Conservation (phyloP, 2,113 vertebrate genomes). For the Malaclemys terrapin region DNA sequence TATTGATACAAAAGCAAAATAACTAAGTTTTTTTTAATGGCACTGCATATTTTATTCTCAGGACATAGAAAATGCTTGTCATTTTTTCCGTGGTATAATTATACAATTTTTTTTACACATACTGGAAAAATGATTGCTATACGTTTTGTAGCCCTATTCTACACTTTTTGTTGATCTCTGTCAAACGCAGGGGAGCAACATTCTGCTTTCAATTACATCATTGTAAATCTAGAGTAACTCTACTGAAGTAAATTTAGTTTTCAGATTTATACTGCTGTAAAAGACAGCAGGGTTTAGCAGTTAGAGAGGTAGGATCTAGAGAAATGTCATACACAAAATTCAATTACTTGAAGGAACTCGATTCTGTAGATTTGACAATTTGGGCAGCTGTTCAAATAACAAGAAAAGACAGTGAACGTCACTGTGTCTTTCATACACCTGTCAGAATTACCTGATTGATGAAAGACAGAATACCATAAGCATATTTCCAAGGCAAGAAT, state of each 20-base stretch:
- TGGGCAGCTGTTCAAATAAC: not conserved
- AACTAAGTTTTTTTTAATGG: not conserved
- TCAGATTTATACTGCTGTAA: not conserved
- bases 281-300: not conserved
- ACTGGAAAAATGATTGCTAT: not conserved
- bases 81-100: not conserved
- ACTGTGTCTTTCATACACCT: not conserved
- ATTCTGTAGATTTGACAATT: not conserved
- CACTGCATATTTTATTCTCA: not conserved
- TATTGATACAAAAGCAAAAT: too few relatives aligned
- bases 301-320: not conserved
- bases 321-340: not conserved
- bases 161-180: not conserved
- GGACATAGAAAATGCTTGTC: fast-evolving
- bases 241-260: not conserved
- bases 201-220: not conserved
- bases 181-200: not conserved
- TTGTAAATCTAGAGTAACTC: not conserved
- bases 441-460: not conserved
- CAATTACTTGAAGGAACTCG: not conserved
- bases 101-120: not conserved
- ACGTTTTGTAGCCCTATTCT: not conserved
- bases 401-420: not conserved
- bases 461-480: not conserved
- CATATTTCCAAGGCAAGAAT: not conserved